Evolutionary conservation across 1,140 invertebrate genomes (phyloP), one percentile per base, ranked within the genome.

Genomic region (Drosophila dunni): DNA sequence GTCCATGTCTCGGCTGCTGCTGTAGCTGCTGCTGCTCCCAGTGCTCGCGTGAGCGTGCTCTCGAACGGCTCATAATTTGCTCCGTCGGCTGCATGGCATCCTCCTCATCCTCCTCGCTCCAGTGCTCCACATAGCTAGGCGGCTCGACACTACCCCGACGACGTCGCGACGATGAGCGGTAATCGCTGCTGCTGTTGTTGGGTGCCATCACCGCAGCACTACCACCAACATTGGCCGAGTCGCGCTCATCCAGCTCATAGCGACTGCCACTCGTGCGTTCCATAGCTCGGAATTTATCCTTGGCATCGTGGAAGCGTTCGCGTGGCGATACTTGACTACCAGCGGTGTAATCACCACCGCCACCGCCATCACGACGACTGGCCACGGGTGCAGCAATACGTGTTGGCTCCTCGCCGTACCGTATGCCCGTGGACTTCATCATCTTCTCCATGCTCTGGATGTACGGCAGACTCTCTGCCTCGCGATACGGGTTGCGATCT

Each of bases 271-370:
- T 95, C 93, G n/a, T 67, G 45, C 57, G 83, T 91, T 97, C 96
- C 93, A 97, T 94, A 20, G 95, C 94, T 86, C 95, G 94, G 82
- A 97, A 97, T 92, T 97, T 97, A 85, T 97, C 96, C 91, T 97
- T 97, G 44, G 96, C 96, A 79, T 97, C 96, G 78, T 96, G 95
- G 90, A 97, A 97, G 42, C 96, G 94, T 72, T 97, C 96, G 63
- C 95, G 94, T 0, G 96, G 96, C 38, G 95, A 94, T 3, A 93
- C 92, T 53, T 89, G 63, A 15, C 66, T 64, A 36, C 65, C 61
- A 38, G 11, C 15, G 2, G 48, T 60, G 2, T 74, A 50, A 0
- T 67, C 62, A 64, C 54, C 62, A 64, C 54, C 45, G n/a, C 51
- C 24, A 20, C 50, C 62, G 7, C 7, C 68, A 17, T 75, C 56